phyloP scores from a whole-genome alignment of 1,140 invertebrate genomes.

The Spodoptera litura region DNA sequence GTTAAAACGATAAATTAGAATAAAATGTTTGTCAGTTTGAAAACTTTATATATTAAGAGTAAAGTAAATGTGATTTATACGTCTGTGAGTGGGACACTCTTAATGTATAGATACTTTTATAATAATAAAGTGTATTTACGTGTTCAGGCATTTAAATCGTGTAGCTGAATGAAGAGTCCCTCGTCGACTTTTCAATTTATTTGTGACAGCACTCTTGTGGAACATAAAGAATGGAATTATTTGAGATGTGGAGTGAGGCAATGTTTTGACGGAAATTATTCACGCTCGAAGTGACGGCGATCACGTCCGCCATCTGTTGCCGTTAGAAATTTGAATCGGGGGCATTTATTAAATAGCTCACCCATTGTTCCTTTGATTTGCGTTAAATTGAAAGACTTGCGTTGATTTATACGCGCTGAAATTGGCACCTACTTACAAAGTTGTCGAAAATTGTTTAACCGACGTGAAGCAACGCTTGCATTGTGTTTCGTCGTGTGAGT shows the following conservation, averaged over 20 bases:
- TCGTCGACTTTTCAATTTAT: constrained; percentile 59
- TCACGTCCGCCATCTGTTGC: constrained; percentile 59
- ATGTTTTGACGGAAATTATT: constrained; percentile 64
- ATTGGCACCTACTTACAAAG: constrained; percentile 23
- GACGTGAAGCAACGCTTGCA: too few relatives aligned
- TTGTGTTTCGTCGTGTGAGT: too few relatives aligned
- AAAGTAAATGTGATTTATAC: background rate
- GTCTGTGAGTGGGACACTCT: constrained; percentile 12
- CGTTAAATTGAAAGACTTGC: constrained; percentile 48
- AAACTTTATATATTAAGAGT: constrained; percentile 4
- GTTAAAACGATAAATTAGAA: constrained; percentile 16
- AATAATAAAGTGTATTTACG: constrained; percentile 53
- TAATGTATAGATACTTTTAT: constrained; percentile 24
- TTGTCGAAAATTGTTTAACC: background rate
- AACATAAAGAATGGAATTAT: constrained; percentile 58
- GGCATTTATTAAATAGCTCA: constrained; percentile 58
- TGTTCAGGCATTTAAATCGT: constrained; percentile 49
- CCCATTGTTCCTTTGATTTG: constrained; percentile 55
- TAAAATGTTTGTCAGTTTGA: constrained; percentile 2
- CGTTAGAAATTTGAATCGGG: constrained; percentile 59
- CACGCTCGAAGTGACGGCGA: constrained; percentile 53
- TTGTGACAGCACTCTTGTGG: constrained; percentile 53
- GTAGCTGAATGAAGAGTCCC: constrained; percentile 44
- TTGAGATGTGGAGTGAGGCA: constrained; percentile 41
- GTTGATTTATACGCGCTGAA: constrained; percentile 30